Base-by-base conservation (phyloP, 2,888 invertebrate genomes). In the Eupithecia inturbata region DNA sequence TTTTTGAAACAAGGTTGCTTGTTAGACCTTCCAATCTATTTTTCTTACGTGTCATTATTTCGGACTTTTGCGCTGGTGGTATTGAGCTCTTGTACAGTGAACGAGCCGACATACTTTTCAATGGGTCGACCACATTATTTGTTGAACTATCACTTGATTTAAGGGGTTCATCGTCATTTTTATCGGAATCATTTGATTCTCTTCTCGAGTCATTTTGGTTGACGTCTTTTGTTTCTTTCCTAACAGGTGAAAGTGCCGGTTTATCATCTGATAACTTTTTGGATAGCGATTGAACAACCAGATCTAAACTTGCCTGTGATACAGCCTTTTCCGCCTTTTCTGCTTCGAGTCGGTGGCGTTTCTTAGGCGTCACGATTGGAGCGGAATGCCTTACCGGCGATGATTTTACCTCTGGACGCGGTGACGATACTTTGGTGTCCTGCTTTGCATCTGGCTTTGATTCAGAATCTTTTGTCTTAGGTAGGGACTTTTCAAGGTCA, bases 291-390 rank as follows among this genome's bases (percentile, higher is more conserved):
- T 94, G 94, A 6, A 95, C 95, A 2, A 95, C 95, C 82, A 91
- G 90, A 82, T 95, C 94, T 74, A 95, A 87, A 73, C 88, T 92
- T 10, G 92, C 88, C 81, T 89, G 86, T 68, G 89, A 85, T 62
- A 91, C 85, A 53, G 87, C 90, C 80, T 92, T 94, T 60, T 96
- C 95, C 53, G 87, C 90, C 81, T 92, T 94, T 60, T 95, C 95
- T 33, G 95, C 94, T 89, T 97, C 97, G 69, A 96, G 83, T 77
- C 97, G 91, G 83, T 97, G 97, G 0, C 97, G 94, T 83, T 97
- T 97, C 83, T 97, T 97, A 0, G 97, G 97, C 1, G 97, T 97
- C 1, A 96, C 96, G 31, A 94, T 94, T 31, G 94, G 95, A 28
- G 94, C 92, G 19, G 90, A 85, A 82, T 92, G 91, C 70, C 91